phyloP scores from a whole-genome alignment of 2,888 invertebrate species.

The Micoletzkya japonica region DNA sequence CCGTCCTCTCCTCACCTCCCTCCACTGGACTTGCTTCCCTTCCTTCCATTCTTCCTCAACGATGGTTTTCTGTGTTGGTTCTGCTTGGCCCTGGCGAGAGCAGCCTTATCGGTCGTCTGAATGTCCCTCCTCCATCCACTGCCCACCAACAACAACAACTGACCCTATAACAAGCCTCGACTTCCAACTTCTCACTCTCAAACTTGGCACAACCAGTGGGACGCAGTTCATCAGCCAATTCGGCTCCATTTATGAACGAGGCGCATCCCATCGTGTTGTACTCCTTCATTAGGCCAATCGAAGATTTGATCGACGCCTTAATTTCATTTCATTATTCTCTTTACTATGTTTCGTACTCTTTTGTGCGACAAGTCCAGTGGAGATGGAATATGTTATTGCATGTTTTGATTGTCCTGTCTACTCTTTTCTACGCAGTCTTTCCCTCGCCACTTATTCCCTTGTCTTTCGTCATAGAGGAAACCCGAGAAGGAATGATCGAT shows the following conservation, averaged over 20 bases:
- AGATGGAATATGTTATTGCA: too few species aligned
- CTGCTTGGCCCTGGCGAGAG: conserved; percentile 50
- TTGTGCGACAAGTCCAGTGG: neutral
- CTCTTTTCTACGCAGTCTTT: too few species aligned
- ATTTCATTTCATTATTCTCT: neutral
- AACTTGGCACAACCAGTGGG: conserved; percentile 60
- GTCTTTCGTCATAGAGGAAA: too few species aligned
- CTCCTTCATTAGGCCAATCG: conserved; percentile 49
- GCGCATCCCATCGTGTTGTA: conserved; percentile 56
- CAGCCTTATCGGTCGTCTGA: conserved; percentile 50
- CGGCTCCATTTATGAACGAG: conserved; percentile 42
- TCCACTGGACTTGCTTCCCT: neutral
- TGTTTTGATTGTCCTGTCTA: too few species aligned
- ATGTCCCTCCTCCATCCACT: conserved; percentile 23
- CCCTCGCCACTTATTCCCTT: too few species aligned
- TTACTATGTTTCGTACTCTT: neutral
- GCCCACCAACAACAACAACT: neutral
- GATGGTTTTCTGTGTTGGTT: conserved; percentile 42
- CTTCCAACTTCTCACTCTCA: conserved; percentile 48
- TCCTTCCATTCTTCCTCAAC: neutral
- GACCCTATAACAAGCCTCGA: conserved; percentile 53
- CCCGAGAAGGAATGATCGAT: too few species aligned
- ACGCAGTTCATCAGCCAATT: conserved; percentile 57
- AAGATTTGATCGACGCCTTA: conserved; percentile 45
- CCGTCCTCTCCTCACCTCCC: conserved; percentile 32